These are phyloP conservation scores for Lophotriccus pileatus DNA, from an alignment of 2,797 vertebrate genomes.

Conservation along the genomic window DNA sequence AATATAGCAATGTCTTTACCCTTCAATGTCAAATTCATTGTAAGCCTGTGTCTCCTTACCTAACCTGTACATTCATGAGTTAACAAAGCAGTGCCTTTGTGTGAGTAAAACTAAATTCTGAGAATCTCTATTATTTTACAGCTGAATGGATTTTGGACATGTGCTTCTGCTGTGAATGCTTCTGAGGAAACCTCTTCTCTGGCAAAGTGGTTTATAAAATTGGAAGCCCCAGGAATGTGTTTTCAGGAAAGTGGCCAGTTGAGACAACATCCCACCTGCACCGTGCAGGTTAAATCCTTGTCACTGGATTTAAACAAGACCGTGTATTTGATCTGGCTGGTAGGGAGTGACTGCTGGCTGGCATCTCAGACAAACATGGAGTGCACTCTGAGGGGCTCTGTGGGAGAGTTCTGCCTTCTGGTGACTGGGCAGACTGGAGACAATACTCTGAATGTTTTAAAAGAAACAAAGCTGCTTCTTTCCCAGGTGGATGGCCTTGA, in stretches of 20 bases:
- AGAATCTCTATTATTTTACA: background rate
- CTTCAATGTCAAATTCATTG: background rate
- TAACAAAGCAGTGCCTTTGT: background rate
- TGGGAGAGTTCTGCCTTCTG: background rate
- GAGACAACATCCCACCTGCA: background rate
- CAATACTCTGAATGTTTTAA: background rate
- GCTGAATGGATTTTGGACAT: background rate
- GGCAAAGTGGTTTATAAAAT: background rate
- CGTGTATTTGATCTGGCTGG: background rate
- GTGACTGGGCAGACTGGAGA: background rate
- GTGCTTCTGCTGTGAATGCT: background rate
- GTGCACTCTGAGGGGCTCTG: accelerated
- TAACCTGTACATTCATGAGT: background rate
- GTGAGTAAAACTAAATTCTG: background rate
- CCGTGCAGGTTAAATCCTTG: background rate
- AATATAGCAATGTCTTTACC: background rate
- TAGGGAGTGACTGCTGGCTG: background rate
- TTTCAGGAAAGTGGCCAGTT: background rate
- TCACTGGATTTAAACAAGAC: background rate
- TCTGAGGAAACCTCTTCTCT: background rate
- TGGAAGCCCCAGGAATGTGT: background rate
- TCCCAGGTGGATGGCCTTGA: background rate
- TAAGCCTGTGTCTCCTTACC: background rate
- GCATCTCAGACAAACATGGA: background rate
- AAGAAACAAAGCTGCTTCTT: background rate